Percentiles rank a stretch among this genome's conserved stretches.
Evolutionary conservation across 2,888 invertebrate species (phyloP).

Genomic region (Cynaeus angustus): DNA sequence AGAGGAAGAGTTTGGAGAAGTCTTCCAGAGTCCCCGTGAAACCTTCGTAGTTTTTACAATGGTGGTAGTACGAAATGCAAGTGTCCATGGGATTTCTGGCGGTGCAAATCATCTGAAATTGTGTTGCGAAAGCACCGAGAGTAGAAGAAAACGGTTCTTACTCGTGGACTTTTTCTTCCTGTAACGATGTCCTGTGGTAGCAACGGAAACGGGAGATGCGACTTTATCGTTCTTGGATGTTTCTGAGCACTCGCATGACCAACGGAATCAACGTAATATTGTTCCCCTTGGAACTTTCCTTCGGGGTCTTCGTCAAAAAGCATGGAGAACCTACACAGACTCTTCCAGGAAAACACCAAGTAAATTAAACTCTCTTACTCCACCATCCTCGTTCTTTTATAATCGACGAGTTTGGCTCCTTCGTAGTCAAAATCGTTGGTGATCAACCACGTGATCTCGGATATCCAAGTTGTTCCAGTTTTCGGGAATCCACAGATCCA

Average conservation of each 20-base stretch:
- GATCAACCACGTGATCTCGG: constrained; percentile 83
- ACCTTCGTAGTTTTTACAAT: constrained; percentile 76
- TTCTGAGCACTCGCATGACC: constrained; percentile 55
- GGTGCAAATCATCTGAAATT: constrained; percentile 79
- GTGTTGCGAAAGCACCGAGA: not conserved
- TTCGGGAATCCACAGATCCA: constrained; percentile 76
- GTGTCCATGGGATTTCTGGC: constrained; percentile 84
- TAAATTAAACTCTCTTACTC: constrained; percentile 26
- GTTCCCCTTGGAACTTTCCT: constrained; percentile 57
- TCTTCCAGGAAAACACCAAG: too few species aligned
- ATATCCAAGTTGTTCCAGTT: constrained; percentile 84
- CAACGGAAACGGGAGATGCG: constrained; percentile 77
- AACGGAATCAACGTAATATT: constrained; percentile 63
- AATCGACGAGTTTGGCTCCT: constrained; percentile 69
- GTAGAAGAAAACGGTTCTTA: constrained; percentile 36
- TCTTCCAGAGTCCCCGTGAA: constrained; percentile 74
- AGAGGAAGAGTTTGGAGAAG: constrained; percentile 77
- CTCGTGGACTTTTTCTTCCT: constrained; percentile 67
- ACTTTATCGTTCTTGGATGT: constrained; percentile 75
- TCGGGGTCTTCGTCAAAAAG: constrained; percentile 67
- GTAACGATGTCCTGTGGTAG: constrained; percentile 73
- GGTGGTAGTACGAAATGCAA: constrained; percentile 80
- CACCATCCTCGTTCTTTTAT: constrained; percentile 16
- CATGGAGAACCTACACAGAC: constrained; percentile 59
- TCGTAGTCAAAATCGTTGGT: constrained; percentile 77